Evolutionary conservation across 2,888 invertebrate species (phyloP), one percentile per base, ranked within the genome.

Genomic region (Cephus pulcher): DNA sequence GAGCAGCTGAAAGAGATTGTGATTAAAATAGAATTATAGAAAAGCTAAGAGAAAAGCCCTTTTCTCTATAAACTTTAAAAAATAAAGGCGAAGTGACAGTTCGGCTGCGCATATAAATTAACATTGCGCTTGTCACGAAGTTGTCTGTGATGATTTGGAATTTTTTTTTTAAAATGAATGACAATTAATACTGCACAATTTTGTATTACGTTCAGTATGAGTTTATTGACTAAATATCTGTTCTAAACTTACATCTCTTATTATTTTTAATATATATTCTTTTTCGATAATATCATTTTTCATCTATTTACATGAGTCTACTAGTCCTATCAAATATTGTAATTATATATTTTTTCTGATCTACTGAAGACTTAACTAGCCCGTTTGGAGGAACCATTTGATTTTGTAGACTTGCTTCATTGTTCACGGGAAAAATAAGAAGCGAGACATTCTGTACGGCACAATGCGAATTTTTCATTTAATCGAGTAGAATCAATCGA

Each of bases 161-260:
- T 74, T 73, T 75, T n/a, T 40, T 75, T 33, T 35, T 12, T 12
- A 35, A 23, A 75, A 69, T 6, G 32, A 74, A 69, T 74, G 23
- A 56, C 40, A 40, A 15, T 15, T 6, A 40, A 56, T 56, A 40
- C 6, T 6, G 1, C 15, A 56, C 9, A 23, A 56, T 56, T 56
- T 56, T 56, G 40, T 23, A 40, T 23, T 23, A 23, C 40, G 40
- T 56, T 56, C 40, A 9, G 40, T 23, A 56, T 9, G 40, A 56
- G 40, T 56, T 56, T 56, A 56, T 56, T 56, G 15, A 1, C 1
- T 56, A 56, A 56, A 56, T 56, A 56, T 56, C 23, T 23, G 9
- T 23, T 56, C 40, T 56, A 23, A 23, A 6, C 23, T 56, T 56
- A 23, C 40, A 23, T 56, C 2, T 23, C 40, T 56, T 56, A 23